Evolutionary conservation across 2,888 invertebrate genomes (phyloP), one percentile per base, ranked within the genome.

Genomic region (Agrilus mali): DNA sequence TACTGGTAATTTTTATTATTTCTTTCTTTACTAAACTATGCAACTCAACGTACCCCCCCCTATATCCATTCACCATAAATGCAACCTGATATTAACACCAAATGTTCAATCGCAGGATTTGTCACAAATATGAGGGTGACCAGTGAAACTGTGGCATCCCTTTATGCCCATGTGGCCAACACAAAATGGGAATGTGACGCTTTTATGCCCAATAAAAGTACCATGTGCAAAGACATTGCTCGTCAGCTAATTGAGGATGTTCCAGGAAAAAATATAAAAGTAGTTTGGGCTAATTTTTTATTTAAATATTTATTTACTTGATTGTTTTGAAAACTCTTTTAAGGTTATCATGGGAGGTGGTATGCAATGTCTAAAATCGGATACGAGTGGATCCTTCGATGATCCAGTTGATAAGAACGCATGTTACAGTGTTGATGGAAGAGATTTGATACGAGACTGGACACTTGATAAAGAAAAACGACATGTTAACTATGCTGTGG

Each of bases 331-430:
- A 32, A 40, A 38, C 31, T 14, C 16, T 36, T 41, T 56, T 4
- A 55, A 84, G 83, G 85, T 88, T 0, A 81, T 93, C 15, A 78
- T 93, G 75, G 93, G 92, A 1, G 93, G 93, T 4, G 92, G 93
- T 0, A 73, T 82, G 36, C 84, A 86, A 59, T 68, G 74, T 50
- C 62, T 89, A 7, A 72, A 78, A 20, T 75, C 81, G 0, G 73
- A 81, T 54, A 68, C 73, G 0, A 66, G 66, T 1, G 70, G 58
- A 1, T 67, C 67, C 0, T 40, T 43, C 1, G 65, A 62, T 0
- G 83, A 85, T 51, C 64, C 62, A 0, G 46, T 65, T 8, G 67
- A 67, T 40, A 57, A 55, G 1, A 66, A 64, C 64, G 50, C 61
- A 51, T 85, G 88, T 48, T 67, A 70, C 22, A 75, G 89, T 1